Evolutionary conservation across 1,140 invertebrate genomes (phyloP), one percentile per base, ranked within the genome.

Genomic region (Oryctes rhinoceros): DNA sequence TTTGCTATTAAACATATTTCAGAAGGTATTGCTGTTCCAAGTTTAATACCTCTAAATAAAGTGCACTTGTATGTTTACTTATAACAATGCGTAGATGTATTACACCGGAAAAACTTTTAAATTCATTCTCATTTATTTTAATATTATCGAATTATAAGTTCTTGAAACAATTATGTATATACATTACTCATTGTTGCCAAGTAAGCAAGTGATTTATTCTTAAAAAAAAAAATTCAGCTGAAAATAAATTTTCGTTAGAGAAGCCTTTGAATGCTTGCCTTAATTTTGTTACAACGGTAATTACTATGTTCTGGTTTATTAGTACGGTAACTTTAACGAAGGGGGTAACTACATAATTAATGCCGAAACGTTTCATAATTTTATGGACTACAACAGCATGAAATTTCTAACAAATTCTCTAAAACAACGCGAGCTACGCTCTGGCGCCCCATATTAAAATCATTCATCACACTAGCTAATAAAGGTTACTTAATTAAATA

Each of bases 401-500:
- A 20, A 71, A 71, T 20, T 9, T 71, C 11, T 20, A 71, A 24
- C 65, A 24, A 71, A 71, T 71, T 71, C 65, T 30, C 30, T 71
- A 71, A 71, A 71, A 71, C 65, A 15, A 71, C 65, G 20, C 20
- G 65, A 30, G 24, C 65, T 30, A 10, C 20, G 65, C 35, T 71
- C 65, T 11, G 35, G 65, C 65, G 20, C 65, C 65, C 35, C 65
- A 71, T 71, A 71, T 71, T 71, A 71, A 71, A 71, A 71, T 71
- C 65, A 71, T 71, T 71, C 65, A 71, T 71, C 65, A 71, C 3
- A 6, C 6, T 9, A 24, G 65, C 65, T 71, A 71, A 71, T 71
- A 71, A 71, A 37, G 65, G 35, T 71, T 71, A 71, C 65, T 71
- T 67, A 67, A 67, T 67, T 67, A 71, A 71, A 71, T 71, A 71